A percentile compares a stretch with the other conserved stretches of the same genome.
Conservation (phyloP, 2,797 vertebrate species). For the Okamejei kenojei region DNA sequence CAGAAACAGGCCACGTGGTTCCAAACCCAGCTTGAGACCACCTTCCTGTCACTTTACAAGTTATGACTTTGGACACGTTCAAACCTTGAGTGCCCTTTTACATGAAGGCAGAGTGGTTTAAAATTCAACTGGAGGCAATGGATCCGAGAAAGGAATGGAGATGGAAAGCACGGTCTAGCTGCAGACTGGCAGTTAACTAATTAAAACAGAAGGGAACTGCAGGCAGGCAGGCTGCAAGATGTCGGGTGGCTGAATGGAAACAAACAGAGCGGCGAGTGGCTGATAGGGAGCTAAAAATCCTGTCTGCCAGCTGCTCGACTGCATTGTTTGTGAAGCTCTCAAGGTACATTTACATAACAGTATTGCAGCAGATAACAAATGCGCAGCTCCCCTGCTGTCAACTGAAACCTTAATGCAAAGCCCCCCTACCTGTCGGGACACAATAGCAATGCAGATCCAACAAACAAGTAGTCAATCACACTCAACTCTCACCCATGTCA, state of each 20-base stretch:
- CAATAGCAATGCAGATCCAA: neutral
- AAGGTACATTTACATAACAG: conserved; percentile 19
- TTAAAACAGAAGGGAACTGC: neutral
- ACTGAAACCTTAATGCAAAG: neutral
- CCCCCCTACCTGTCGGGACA: neutral
- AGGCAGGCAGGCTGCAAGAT: neutral
- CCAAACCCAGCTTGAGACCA: neutral
- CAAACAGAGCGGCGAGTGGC: neutral
- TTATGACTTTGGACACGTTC: neutral
- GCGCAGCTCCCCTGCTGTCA: neutral
- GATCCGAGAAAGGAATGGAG: neutral
- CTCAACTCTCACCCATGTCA: neutral
- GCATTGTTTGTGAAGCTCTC: neutral
- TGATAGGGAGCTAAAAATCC: neutral
- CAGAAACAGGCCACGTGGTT: neutral
- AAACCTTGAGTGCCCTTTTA: neutral
- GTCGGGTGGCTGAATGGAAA: neutral
- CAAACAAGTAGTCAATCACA: neutral
- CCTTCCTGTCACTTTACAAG: no score
- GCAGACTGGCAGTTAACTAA: neutral
- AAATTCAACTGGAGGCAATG: neutral
- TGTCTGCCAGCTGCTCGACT: neutral
- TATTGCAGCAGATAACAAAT: neutral
- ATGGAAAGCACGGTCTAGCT: neutral
- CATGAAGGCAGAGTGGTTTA: neutral